phyloP scores from a whole-genome alignment of 2,797 vertebrate species.

The Selene dorsalis region DNA sequence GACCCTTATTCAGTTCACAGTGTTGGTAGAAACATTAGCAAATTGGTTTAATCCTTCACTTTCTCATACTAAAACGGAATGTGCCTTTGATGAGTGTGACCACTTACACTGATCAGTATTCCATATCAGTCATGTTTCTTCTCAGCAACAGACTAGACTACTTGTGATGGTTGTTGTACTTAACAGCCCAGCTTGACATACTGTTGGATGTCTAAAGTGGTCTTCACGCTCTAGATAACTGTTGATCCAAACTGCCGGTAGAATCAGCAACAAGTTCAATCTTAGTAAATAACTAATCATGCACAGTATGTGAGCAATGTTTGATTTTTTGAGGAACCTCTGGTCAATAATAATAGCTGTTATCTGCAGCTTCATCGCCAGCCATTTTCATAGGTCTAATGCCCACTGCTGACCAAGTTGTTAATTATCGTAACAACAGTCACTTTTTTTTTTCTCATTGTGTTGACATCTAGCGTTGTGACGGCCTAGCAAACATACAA shows the following conservation, averaged over 20 bases:
- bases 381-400: conserved; percentile 35
- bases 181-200: neutral
- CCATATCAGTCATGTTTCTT: neutral
- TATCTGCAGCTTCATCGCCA: neutral
- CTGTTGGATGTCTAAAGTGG: neutral
- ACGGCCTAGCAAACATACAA: neutral
- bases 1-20: neutral
- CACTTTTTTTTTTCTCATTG: neutral
- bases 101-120: neutral
- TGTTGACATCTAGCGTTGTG: neutral
- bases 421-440: conserved; percentile 2
- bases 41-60: neutral
- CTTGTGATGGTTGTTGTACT: neutral
- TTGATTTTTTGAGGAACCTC: neutral
- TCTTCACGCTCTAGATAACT: neutral
- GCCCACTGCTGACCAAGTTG: conserved; percentile 61
- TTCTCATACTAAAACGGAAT: neutral
- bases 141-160: neutral
- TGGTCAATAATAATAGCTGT: neutral
- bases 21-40: neutral
- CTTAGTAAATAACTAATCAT: neutral
- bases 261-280: conserved; percentile 7
- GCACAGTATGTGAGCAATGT: neutral
- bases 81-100: neutral
- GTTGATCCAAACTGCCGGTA: neutral